Base-by-base conservation (phyloP, 2,113 vertebrate genomes). In the Taxidea taxus region DNA sequence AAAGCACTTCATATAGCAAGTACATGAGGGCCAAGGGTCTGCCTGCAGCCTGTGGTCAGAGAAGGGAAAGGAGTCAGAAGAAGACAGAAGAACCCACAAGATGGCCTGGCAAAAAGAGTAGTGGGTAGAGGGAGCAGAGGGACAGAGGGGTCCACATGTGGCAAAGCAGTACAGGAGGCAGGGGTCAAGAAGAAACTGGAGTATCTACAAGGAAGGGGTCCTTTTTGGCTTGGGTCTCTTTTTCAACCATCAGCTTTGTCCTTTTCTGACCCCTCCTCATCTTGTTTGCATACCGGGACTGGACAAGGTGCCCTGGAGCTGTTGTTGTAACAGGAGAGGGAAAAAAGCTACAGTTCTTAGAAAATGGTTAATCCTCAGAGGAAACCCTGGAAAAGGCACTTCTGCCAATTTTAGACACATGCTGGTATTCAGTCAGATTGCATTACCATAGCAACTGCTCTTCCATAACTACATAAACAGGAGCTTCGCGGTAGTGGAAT, bases 371-470 rank as follows among this genome's bases (percentile, higher is more conserved):
- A 75, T 96, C 82, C 74, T 97, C 70, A 90, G 78, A 97, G 94
- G 42, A 96, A 97, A 90, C 80, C 83, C 94, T 97, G 90, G 93
- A 91, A 95, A 95, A 97, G 92, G 84, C 92, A 87, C 75, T 92
- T 97, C 37, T 68, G 91, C 91, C 95, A 86, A 89, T 97, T 97
- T 97, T 96, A 95, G 94, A 94, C 23, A 31, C 75, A 90, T 93
- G 96, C 94, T 96, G 94, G 37, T 91, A 21, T 97, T 98, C 89
- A 93, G 90, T 90, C 25, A 70, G 70, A 96, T 94, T 68, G 7
- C 84, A 92, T 97, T 87, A 51, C 95, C 92, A 97, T 97, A 91
- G 97, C 92, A 97, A 98, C 97, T 21, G 31, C 74, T 98, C 91
- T 95, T 94, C 74, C 68, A 58, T 81, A 95, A 51, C 80, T 84